These are phyloP conservation scores for Apeltes quadracus DNA, from an alignment of 2,113 vertebrate species.

Conservation along the genomic window DNA sequence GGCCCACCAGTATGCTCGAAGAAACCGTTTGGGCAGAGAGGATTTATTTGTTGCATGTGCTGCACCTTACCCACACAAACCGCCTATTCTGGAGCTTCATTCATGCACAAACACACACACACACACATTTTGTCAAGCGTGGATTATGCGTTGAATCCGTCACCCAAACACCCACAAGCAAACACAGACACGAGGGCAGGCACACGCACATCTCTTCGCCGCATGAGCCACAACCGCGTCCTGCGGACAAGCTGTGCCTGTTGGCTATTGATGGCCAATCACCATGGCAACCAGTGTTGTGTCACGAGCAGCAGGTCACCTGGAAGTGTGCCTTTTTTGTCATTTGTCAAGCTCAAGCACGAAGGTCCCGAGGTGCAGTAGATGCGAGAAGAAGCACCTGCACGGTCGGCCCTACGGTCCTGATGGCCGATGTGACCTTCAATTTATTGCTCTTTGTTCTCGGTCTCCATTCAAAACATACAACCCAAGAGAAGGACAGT, in stretches of 20 bases:
- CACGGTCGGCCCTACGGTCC: conserved; percentile 21
- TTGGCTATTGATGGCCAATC: conserved; percentile 78
- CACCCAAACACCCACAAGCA: conserved; percentile 38
- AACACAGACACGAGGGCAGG: conserved; percentile 18
- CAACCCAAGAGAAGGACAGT: not conserved
- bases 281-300: conserved; percentile 78
- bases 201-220: conserved; percentile 23
- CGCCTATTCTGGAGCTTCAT: conserved; percentile 36
- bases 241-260: conserved; percentile 61
- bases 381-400: conserved; percentile 20
- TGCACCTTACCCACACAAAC: conserved; percentile 33
- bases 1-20: conserved; percentile 41
- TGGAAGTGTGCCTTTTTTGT: conserved; percentile 62
- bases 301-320: conserved; percentile 75
- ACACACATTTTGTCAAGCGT: conserved; percentile 21
- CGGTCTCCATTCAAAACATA: conserved; percentile 16
- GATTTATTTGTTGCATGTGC: conserved; percentile 38
- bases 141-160: conserved; percentile 23
- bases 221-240: conserved; percentile 53
- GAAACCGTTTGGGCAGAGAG: conserved; percentile 43
- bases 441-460: conserved; percentile 30
- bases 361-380: conserved; percentile 15
- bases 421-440: conserved; percentile 15
- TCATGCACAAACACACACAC: conserved; percentile 11
- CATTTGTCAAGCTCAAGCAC: conserved; percentile 16